Evolutionary conservation across 2,113 vertebrate genomes (phyloP).

Genomic region (Protomyctophum bolini): DNA sequence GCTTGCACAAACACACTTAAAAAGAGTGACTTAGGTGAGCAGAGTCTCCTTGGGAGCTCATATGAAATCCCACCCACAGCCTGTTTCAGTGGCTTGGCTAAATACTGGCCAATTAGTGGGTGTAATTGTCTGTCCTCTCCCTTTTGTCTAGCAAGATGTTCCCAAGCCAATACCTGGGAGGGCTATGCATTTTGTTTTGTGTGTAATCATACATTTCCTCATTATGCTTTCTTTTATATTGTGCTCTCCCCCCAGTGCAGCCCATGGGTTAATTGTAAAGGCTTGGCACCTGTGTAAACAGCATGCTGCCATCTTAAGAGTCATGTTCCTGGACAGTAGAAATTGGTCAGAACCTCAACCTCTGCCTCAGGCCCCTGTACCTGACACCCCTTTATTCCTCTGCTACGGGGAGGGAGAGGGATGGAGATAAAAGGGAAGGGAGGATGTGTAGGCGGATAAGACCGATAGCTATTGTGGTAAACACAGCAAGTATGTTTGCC

Average conservation of each 20-base stretch:
- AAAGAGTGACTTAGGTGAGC: conserved; percentile 7
- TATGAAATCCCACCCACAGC: conserved; percentile 46
- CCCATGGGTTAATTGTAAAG: conserved; percentile 63
- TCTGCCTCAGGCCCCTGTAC: conserved; percentile 27
- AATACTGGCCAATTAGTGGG: conserved; percentile 64
- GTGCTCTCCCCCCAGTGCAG: conserved; percentile 34
- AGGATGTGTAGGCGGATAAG: neutral
- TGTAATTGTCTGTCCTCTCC: conserved; percentile 56
- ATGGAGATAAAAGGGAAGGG: neutral
- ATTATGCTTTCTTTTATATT: conserved; percentile 28
- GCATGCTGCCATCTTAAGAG: conserved; percentile 35
- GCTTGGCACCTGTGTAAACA: conserved; percentile 53
- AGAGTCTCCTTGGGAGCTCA: conserved; percentile 33
- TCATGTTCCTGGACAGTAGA: conserved; percentile 38
- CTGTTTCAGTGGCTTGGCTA: conserved; percentile 34
- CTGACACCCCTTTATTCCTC: conserved; percentile 25
- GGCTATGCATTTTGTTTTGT: conserved; percentile 15
- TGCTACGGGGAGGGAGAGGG: conserved; percentile 2
- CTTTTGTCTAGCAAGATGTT: conserved; percentile 29
- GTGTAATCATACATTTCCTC: conserved; percentile 27
- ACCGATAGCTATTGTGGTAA: conserved; percentile 7
- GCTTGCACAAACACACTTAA: neutral
- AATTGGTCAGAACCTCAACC: conserved; percentile 22
- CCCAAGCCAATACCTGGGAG: conserved; percentile 27
- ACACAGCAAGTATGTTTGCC: conserved; percentile 2